Conservation (phyloP, 2,888 invertebrate genomes). For the Perizoma affinitatum region DNA sequence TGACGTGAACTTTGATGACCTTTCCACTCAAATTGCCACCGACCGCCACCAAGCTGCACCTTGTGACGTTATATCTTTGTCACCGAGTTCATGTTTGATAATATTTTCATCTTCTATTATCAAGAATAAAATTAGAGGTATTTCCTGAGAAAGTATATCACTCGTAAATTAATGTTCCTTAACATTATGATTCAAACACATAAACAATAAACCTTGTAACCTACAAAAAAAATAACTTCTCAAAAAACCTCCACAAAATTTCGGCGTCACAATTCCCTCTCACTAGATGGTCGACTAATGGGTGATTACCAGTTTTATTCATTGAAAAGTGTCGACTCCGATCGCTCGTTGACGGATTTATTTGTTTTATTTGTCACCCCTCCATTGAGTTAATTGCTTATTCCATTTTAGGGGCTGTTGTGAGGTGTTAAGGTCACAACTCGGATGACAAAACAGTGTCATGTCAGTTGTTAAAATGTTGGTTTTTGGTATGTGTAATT, state of each 20-base stretch:
- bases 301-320: conserved; percentile 38
- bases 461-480: not conserved
- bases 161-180: no score
- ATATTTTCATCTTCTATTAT: no score
- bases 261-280: conserved; percentile 3
- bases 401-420: conserved; percentile 29
- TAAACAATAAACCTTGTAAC: no score
- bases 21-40: no score
- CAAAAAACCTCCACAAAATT: not conserved
- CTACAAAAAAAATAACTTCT: no score
- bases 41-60: no score
- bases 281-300: conserved; percentile 11
- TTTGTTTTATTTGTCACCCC: conserved; percentile 37
- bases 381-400: conserved; percentile 37
- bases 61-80: no score
- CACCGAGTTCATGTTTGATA: no score
- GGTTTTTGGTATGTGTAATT: not conserved
- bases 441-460: not conserved
- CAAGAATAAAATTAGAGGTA: no score
- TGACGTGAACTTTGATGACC: no score
- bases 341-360: conserved; percentile 39
- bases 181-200: no score
- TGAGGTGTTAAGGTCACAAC: conserved; percentile 19
- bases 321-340: conserved; percentile 31
- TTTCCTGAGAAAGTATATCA: no score